Evolutionary conservation across 1,140 invertebrate species (phyloP).

Genomic region (Rhopalosiphum maidis): DNA sequence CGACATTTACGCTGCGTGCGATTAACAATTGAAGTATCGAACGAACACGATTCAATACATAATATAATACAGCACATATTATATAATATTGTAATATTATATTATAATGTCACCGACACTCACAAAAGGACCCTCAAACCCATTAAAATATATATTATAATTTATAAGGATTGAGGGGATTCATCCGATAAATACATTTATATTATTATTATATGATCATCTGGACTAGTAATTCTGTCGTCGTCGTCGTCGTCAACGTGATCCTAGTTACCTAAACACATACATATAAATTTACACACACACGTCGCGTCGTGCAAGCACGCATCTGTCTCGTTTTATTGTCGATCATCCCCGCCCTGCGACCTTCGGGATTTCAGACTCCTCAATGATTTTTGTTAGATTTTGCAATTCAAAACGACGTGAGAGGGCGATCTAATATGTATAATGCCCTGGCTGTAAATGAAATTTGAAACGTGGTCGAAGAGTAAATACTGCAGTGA

Average conservation of each 20-base stretch:
- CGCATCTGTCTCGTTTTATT: not conserved
- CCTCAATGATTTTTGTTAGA: not conserved
- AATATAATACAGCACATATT: not conserved
- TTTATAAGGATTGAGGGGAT: not conserved
- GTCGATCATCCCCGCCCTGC: not conserved
- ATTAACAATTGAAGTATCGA: slow-evolving; percentile 17
- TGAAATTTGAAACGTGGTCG: not conserved
- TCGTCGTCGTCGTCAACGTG: not conserved
- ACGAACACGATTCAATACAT: not conserved
- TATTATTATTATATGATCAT: not conserved
- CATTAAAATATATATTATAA: not conserved
- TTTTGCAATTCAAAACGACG: not conserved
- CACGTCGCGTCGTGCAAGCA: not conserved
- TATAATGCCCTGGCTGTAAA: not conserved
- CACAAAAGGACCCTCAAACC: not conserved
- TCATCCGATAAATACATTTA: not conserved
- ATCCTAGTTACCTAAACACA: not conserved
- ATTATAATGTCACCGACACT: not conserved
- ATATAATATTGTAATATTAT: not conserved
- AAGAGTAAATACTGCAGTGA: not conserved
- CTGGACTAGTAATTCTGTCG: not conserved
- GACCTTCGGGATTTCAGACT: not conserved
- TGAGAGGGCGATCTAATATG: not conserved
- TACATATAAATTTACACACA: not conserved
- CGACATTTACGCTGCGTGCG: not conserved